Evolutionary conservation across 2,888 invertebrate genomes (phyloP).

Genomic region (Leptinotarsa rubiginosa): DNA sequence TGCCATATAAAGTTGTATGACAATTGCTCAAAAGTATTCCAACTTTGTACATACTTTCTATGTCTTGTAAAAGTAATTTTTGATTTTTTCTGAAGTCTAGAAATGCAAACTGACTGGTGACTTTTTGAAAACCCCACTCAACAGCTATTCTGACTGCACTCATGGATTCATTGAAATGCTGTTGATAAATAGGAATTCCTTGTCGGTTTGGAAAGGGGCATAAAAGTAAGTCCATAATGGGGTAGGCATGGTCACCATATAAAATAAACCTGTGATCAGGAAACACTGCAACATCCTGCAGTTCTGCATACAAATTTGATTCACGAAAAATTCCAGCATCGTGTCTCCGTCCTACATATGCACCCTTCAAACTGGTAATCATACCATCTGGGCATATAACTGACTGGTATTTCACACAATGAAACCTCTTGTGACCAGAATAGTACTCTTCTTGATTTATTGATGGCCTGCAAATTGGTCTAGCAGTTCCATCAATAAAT

Average conservation of each 20-base stretch:
- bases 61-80: slow-evolving; percentile 25
- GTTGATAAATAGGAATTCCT: slow-evolving; percentile 22
- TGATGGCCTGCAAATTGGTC: slow-evolving; percentile 26
- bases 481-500: slow-evolving; percentile 28
- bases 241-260: slow-evolving; percentile 2
- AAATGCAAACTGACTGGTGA: slow-evolving; percentile 27
- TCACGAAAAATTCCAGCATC: slow-evolving; percentile 39
- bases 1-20: slow-evolving; percentile 1
- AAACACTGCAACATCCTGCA: slow-evolving; percentile 29
- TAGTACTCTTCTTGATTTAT: slow-evolving; percentile 21
- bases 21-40: slow-evolving; percentile 8
- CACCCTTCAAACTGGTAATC: slow-evolving; percentile 38
- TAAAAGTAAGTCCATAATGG: slow-evolving; percentile 10
- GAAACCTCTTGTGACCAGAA: slow-evolving; percentile 23
- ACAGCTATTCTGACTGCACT: slow-evolving; percentile 18
- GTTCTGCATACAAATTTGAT: slow-evolving; percentile 25
- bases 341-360: slow-evolving; percentile 43
- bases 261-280: slow-evolving; percentile 6
- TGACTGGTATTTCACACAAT: slow-evolving; percentile 25
- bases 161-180: slow-evolving; percentile 8
- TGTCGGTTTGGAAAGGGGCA: slow-evolving; percentile 22
- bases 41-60: slow-evolving; percentile 17
- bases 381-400: slow-evolving; percentile 47
- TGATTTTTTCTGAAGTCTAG: slow-evolving; percentile 27
- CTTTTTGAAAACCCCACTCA: slow-evolving; percentile 40